Conservation (phyloP, 2,888 invertebrate species). For the Xestia xanthographa region DNA sequence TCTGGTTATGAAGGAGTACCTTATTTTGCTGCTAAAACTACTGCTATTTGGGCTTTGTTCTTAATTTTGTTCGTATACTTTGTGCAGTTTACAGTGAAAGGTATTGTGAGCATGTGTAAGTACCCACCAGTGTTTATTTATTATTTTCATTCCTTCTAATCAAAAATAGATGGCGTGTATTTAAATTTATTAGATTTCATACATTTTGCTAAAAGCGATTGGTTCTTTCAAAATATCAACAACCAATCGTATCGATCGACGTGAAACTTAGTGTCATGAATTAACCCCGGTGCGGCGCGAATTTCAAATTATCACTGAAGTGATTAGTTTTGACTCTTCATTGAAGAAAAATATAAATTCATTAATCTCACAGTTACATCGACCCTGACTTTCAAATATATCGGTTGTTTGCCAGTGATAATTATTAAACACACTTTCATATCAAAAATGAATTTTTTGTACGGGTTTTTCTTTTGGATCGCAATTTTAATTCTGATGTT, state of each 20-base stretch:
- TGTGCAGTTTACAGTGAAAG: slow-evolving; percentile 3
- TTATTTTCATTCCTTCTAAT: not conserved
- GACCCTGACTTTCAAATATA: slow-evolving; percentile 11
- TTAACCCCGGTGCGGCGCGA: not conserved
- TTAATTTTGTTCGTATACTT: slow-evolving; percentile 20
- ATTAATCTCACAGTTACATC: slow-evolving; percentile 15
- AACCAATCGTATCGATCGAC: not conserved
- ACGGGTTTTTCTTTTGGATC: slow-evolving; percentile 22
- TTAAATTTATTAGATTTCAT: not conserved
- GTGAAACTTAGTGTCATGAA: not conserved
- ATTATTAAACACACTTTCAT: not conserved
- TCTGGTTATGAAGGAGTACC: not conserved
- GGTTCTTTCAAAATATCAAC: not conserved
- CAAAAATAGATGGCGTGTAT: not conserved
- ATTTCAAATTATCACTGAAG: slow-evolving; percentile 11
- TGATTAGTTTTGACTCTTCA: slow-evolving; percentile 9
- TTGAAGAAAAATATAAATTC: not conserved
- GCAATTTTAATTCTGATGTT: slow-evolving; percentile 13
- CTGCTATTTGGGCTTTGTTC: not conserved
- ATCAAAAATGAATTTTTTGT: not conserved
- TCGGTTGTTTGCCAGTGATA: slow-evolving; percentile 11
- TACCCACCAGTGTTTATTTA: not conserved
- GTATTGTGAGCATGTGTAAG: slow-evolving; percentile 17
- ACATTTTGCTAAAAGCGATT: not conserved
- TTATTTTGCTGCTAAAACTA: slow-evolving; percentile 12